Percentiles rank a stretch among this genome's conserved stretches.
phyloP scores from a whole-genome alignment of 2,797 vertebrate species.

The Avahi laniger region DNA sequence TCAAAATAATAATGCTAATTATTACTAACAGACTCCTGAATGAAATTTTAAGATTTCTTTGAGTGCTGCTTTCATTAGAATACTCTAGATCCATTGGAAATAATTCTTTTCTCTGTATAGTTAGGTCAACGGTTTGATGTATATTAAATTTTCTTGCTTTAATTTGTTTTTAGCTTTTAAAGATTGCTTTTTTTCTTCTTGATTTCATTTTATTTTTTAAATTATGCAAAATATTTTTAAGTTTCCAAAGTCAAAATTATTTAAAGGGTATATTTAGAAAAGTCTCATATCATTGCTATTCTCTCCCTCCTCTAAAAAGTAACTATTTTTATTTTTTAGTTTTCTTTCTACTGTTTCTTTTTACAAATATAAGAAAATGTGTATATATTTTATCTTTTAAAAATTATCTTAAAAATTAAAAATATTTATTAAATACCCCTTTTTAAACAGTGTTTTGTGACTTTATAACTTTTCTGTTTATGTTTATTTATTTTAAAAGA shows the following conservation, averaged over 20 bases:
- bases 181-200: not conserved
- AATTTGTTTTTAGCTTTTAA: slow-evolving; percentile 20
- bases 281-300: not conserved
- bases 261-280: not conserved
- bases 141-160: slow-evolving; percentile 36
- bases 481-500: slow-evolving; percentile 26
- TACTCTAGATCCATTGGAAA: not conserved
- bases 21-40: not conserved
- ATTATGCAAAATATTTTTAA: not conserved
- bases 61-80: not conserved
- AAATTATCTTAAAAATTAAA: slow-evolving; percentile 3
- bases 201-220: slow-evolving; percentile 1
- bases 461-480: not conserved
- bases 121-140: not conserved
- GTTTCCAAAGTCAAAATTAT: not conserved
- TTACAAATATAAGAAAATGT: not conserved
- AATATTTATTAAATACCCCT: not conserved
- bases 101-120: not conserved
- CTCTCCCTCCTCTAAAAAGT: not conserved
- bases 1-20: not conserved
- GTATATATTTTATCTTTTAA: not conserved
- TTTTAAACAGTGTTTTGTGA: not conserved
- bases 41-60: slow-evolving; percentile 33
- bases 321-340: not conserved
- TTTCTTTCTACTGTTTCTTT: not conserved